Conservation (phyloP, 1,140 invertebrate genomes). For the Lanistes nyassanus region DNA sequence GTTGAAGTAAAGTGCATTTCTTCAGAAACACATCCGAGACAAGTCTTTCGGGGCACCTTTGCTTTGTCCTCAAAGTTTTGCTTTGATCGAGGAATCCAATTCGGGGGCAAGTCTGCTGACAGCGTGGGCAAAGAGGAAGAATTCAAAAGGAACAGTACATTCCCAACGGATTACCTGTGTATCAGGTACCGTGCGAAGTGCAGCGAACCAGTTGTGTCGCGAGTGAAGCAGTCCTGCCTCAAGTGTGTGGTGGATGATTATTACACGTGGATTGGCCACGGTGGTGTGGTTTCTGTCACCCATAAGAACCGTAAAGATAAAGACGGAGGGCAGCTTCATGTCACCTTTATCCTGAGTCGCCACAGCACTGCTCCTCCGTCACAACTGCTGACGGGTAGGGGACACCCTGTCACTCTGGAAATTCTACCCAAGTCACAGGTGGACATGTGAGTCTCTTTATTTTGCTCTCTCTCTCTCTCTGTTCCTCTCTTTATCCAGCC, state of each 20-base stretch:
- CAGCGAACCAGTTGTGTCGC: not conserved
- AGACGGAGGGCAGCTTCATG: not conserved
- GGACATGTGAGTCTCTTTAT: constrained; percentile 14
- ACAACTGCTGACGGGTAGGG: not conserved
- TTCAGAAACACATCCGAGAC: constrained; percentile 8
- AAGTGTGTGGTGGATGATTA: not conserved
- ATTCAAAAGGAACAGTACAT: constrained; percentile 17
- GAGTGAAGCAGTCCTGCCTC: constrained; percentile 1
- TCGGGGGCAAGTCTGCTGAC: constrained; percentile 10
- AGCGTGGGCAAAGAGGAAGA: not conserved
- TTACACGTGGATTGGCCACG: constrained; percentile 19
- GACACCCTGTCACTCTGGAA: constrained; percentile 7
- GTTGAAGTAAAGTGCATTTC: constrained; percentile 29
- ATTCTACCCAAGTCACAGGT: constrained; percentile 16
- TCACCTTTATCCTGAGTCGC: not conserved
- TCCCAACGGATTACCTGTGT: too few species aligned
- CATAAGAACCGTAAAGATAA: not conserved
- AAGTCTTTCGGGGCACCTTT: constrained; percentile 28
- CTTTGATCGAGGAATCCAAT: constrained; percentile 1
- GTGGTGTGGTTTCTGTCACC: not conserved
- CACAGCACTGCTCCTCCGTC: not conserved
- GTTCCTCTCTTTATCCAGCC: not conserved
- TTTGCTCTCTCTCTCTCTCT: constrained; percentile 18
- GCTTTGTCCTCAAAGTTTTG: constrained; percentile 24
- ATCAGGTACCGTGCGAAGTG: constrained; percentile 1